Base-by-base conservation (phyloP, 2,888 invertebrate genomes). In the Hololepta plana region DNA sequence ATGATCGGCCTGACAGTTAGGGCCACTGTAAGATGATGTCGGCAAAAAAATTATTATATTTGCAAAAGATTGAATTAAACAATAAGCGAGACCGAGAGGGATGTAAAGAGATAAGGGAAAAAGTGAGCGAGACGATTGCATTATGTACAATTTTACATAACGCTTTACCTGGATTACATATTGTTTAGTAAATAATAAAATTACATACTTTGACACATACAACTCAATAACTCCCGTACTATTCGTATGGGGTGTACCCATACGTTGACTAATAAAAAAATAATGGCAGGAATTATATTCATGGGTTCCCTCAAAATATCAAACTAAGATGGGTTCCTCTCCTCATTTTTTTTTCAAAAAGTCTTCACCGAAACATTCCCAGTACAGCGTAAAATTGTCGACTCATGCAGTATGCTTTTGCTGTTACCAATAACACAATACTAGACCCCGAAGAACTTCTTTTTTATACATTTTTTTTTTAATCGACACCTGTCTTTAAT, bases 1-100 rank as follows among this genome's bases (percentile, higher is more conserved):
- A 53, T 54, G 54, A 47, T 52, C 38, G 35, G 33, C 40, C 46
- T 47, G 48, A 49, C 47, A 46, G 47, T 45, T 43, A 35, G 40
- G 43, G 41, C 39, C 47, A 42, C 40, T 41, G 38, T 39, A 33
- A 35, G 43, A 49, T 53, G 54, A 54, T 43, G 40, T 51, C 48
- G 50, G 53, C 52, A 52, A 43, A 50, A n/a, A n/a, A 46, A 40
- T 43, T 44, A 30, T 29, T 28, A 15, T 27, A n/a, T n/a, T n/a
- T n/a, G n/a, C n/a, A n/a, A n/a, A n/a, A n/a, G n/a, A n/a, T n/a
- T n/a, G n/a, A n/a, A n/a, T n/a, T n/a, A n/a, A n/a, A n/a, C n/a
- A n/a, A n/a, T n/a, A n/a, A n/a, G n/a, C n/a, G n/a, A n/a, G n/a
- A n/a, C n/a, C n/a, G n/a, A n/a, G n/a, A n/a, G n/a, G n/a, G n/a